A percentile compares a stretch with the other conserved stretches of the same genome.
phyloP scores from a whole-genome alignment of 92 coral and sea anemone species.

The Isaurus tuberculatus region DNA sequence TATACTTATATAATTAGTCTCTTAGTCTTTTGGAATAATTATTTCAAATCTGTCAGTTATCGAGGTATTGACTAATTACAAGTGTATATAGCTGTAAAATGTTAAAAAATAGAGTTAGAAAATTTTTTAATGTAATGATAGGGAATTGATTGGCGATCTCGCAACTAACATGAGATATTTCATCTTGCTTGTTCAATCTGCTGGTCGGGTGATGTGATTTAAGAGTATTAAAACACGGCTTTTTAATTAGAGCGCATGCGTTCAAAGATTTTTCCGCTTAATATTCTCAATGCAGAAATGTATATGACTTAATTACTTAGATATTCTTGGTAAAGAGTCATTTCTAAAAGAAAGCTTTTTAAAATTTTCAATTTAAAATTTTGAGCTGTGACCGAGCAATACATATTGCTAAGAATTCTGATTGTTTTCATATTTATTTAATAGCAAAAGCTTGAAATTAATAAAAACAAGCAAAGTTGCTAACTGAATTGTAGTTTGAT shows the following conservation, averaged over 20 bases:
- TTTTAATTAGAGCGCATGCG: neutral
- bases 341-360: too few species aligned
- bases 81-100: neutral
- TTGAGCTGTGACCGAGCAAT: too few species aligned
- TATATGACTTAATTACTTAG: too few species aligned
- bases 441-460: neutral
- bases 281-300: neutral
- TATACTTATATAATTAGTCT: too few species aligned
- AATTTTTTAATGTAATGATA: neutral
- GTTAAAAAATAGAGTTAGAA: neutral
- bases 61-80: neutral
- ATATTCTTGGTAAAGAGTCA: too few species aligned
- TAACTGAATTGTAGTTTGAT: too few species aligned
- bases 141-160: neutral
- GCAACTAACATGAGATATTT: neutral
- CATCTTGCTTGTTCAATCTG: neutral
- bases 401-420: neutral
- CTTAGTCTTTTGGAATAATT: neutral
- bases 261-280: neutral
- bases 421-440: neutral
- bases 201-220: neutral
- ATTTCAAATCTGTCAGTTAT: neutral
- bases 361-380: too few species aligned
- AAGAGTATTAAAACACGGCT: neutral
- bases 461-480: neutral